Evolutionary conservation across 2,888 invertebrate species (phyloP).

Genomic region (Dasypolia templi): DNA sequence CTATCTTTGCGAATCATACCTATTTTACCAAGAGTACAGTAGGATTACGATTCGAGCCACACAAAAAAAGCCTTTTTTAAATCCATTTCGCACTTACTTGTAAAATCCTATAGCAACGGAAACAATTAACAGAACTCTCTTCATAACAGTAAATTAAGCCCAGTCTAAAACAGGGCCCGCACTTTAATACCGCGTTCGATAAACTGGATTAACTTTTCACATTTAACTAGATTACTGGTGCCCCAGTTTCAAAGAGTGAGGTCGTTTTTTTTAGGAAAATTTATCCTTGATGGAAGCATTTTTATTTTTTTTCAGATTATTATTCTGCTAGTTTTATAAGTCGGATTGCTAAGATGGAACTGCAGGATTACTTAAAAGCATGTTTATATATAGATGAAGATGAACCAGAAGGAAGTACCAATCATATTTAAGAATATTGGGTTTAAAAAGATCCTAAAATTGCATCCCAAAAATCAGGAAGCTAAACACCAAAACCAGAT

Average conservation of each 20-base stretch:
- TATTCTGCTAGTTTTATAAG: background rate
- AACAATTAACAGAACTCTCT: slow-evolving; percentile 47
- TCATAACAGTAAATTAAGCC: slow-evolving; percentile 45
- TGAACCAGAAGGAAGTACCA: background rate
- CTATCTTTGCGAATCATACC: background rate
- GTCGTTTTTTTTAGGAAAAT: slow-evolving; percentile 17
- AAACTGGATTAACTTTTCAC: slow-evolving; percentile 59
- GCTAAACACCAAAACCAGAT: background rate
- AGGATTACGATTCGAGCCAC: background rate
- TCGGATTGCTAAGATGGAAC: background rate
- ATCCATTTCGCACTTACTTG: slow-evolving; percentile 6
- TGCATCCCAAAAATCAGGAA: background rate
- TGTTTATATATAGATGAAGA: background rate
- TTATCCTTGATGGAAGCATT: background rate
- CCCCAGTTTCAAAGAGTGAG: slow-evolving; percentile 35
- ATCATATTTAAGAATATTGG: too few relatives aligned
- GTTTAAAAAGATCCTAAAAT: background rate
- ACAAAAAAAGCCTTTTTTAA: background rate
- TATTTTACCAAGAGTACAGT: background rate
- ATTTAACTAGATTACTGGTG: slow-evolving; percentile 47
- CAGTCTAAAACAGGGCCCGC: slow-evolving; percentile 35
- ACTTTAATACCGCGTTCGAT: slow-evolving; percentile 41
- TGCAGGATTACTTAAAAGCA: too few relatives aligned
- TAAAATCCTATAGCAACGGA: slow-evolving; percentile 19
- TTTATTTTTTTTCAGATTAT: background rate